A percentile compares a stretch with the other conserved stretches of the same genome.
phyloP scores from a whole-genome alignment of 2,113 vertebrate genomes.

The Morone saxatilis region DNA sequence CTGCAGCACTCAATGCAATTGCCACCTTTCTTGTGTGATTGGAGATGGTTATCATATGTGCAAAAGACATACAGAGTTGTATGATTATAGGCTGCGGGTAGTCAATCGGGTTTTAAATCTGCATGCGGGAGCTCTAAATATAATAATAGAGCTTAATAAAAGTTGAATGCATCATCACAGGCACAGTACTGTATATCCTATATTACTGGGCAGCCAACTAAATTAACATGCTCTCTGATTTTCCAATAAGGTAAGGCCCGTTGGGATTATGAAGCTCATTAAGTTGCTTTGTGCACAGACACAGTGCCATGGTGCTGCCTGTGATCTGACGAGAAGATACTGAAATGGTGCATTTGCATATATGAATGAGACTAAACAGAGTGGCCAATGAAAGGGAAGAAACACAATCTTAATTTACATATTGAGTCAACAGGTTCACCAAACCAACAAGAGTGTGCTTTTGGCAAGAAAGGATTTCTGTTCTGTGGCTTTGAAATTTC shows the following conservation, averaged over 20 bases:
- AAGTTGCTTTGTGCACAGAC: constrained; percentile 57
- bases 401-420: constrained; percentile 54
- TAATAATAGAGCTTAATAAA: constrained; percentile 27
- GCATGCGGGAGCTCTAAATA: constrained; percentile 2
- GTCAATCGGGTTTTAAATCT: constrained; percentile 30
- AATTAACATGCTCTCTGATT: constrained; percentile 52
- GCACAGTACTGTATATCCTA: constrained; percentile 15
- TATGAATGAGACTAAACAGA: constrained; percentile 55
- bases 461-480: background rate
- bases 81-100: constrained; percentile 28
- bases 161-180: constrained; percentile 38
- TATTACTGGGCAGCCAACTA: constrained; percentile 30
- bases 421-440: constrained; percentile 34
- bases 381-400: constrained; percentile 56
- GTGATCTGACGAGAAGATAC: constrained; percentile 61
- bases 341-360: constrained; percentile 78
- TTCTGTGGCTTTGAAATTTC: constrained; percentile 4
- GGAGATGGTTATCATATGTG: constrained; percentile 37
- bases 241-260: constrained; percentile 60
- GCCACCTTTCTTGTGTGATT: constrained; percentile 27
- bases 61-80: constrained; percentile 11
- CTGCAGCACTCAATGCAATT: constrained; percentile 11
- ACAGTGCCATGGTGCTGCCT: constrained; percentile 26
- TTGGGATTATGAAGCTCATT: constrained; percentile 68
- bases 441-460: background rate